Percentiles rank a stretch among this genome's conserved stretches.
phyloP scores from a whole-genome alignment of 2,888 invertebrate genomes.

The Automeris io region DNA sequence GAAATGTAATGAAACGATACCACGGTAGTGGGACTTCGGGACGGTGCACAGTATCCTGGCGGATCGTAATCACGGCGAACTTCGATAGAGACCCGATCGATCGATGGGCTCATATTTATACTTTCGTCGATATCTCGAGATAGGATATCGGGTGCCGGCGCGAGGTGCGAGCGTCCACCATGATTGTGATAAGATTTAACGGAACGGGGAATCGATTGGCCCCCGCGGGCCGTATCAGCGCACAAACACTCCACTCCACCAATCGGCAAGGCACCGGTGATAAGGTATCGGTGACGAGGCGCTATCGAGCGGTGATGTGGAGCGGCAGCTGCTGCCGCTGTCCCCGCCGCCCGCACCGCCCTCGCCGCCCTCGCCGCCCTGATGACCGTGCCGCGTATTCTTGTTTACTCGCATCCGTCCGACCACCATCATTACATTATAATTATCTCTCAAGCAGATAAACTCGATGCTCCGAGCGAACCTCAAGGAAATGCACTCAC shows the following conservation, averaged over 20 bases:
- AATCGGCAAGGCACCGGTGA: conserved; percentile 57
- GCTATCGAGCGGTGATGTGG: conserved; percentile 19
- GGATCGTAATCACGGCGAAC: conserved; percentile 60
- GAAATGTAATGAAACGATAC: not conserved
- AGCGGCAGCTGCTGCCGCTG: conserved; percentile 47
- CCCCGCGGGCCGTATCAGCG: conserved; percentile 52
- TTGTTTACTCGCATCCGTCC: too few species aligned
- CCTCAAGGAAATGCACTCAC: too few species aligned
- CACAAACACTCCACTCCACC: conserved; percentile 72
- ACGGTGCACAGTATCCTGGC: conserved; percentile 31
- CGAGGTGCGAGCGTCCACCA: conserved; percentile 69
- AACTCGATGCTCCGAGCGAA: conserved; percentile 38
- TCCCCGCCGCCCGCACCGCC: conserved; percentile 44
- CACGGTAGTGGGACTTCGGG: not conserved
- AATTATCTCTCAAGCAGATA: conserved; percentile 53
- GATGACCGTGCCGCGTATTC: conserved; percentile 14
- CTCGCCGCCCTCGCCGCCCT: not conserved
- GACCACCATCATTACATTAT: conserved; percentile 66
- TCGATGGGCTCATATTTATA: conserved; percentile 76
- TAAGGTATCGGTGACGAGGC: conserved; percentile 35
- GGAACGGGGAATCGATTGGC: conserved; percentile 69
- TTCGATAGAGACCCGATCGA: conserved; percentile 74
- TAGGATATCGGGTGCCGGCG: conserved; percentile 68
- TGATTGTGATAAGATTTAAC: conserved; percentile 69
- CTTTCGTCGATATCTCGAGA: conserved; percentile 72